phyloP scores from a whole-genome alignment of 1,140 invertebrate species.

The Papilio helenus region DNA sequence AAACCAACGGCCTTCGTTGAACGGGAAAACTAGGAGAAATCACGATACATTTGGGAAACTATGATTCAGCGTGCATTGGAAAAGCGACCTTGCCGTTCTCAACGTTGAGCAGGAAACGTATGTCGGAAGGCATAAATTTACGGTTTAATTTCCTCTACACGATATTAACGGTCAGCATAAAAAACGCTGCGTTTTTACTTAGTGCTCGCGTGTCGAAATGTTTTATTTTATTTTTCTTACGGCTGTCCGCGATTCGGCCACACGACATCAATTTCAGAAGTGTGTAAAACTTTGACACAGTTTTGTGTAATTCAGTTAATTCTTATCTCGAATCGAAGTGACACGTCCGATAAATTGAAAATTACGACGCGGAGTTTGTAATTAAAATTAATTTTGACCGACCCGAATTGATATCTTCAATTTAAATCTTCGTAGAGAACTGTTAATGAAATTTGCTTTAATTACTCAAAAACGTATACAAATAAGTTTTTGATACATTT shows the following conservation, averaged over 20 bases:
- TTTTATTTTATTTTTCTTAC: conserved; percentile 40
- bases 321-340: conserved; percentile 34
- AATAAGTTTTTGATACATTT: background rate
- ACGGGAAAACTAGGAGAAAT: conserved; percentile 49
- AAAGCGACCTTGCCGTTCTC: conserved; percentile 49
- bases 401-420: conserved; percentile 31
- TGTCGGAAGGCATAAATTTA: conserved; percentile 64
- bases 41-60: conserved; percentile 51
- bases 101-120: conserved; percentile 48
- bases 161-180: conserved; percentile 48
- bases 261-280: conserved; percentile 29
- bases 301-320: conserved; percentile 26
- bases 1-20: conserved; percentile 42
- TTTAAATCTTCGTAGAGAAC: conserved; percentile 9
- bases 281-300: conserved; percentile 31
- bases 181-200: conserved; percentile 48
- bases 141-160: conserved; percentile 61
- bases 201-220: conserved; percentile 47
- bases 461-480: background rate
- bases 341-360: conserved; percentile 35
- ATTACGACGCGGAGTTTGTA: conserved; percentile 21
- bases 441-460: conserved; percentile 11
- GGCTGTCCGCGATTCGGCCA: conserved; percentile 30
- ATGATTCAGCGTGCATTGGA: conserved; percentile 44
- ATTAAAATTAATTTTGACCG: conserved; percentile 35